phyloP scores from a whole-genome alignment of 1,140 invertebrate species.

The Drosophila elegans region DNA sequence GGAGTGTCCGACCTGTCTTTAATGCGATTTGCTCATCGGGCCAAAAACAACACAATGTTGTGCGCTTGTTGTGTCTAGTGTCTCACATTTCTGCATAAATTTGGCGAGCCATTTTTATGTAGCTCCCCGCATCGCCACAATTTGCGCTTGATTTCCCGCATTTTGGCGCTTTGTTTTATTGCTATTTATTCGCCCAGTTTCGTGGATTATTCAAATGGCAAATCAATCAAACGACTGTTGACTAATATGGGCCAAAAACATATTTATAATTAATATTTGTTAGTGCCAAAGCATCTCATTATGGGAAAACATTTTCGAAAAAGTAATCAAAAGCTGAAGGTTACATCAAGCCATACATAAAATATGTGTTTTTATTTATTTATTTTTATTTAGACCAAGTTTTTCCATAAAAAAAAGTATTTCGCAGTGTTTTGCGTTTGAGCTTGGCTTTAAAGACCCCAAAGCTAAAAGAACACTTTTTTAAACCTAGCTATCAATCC shows the following conservation, averaged over 20 bases:
- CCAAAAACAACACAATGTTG: slow-evolving; percentile 25
- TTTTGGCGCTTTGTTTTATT: slow-evolving; percentile 18
- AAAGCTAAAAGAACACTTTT: too few species aligned
- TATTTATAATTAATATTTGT: slow-evolving; percentile 33
- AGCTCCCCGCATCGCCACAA: slow-evolving; percentile 17
- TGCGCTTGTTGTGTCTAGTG: slow-evolving; percentile 3
- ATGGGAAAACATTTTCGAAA: neutral
- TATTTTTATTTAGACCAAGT: too few species aligned
- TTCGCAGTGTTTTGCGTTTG: too few species aligned
- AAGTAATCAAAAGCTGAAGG: neutral
- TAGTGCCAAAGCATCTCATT: slow-evolving; percentile 9
- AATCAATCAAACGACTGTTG: slow-evolving; percentile 25
- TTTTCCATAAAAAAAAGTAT: too few species aligned
- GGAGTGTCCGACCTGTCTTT: slow-evolving; percentile 58
- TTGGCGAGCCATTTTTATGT: slow-evolving; percentile 42
- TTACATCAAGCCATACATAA: too few species aligned
- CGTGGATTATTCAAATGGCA: slow-evolving; percentile 43
- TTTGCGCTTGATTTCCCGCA: slow-evolving; percentile 25
- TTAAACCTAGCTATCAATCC: too few species aligned
- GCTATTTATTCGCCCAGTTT: slow-evolving; percentile 23
- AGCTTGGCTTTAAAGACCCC: too few species aligned
- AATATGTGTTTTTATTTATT: too few species aligned
- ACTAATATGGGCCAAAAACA: slow-evolving; percentile 26
- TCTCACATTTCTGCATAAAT: slow-evolving; percentile 68
- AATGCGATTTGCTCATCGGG: slow-evolving; percentile 59